A percentile compares a stretch with the other conserved stretches of the same genome.
Conservation (phyloP, 2,888 invertebrate genomes). For the Meloe dianella region DNA sequence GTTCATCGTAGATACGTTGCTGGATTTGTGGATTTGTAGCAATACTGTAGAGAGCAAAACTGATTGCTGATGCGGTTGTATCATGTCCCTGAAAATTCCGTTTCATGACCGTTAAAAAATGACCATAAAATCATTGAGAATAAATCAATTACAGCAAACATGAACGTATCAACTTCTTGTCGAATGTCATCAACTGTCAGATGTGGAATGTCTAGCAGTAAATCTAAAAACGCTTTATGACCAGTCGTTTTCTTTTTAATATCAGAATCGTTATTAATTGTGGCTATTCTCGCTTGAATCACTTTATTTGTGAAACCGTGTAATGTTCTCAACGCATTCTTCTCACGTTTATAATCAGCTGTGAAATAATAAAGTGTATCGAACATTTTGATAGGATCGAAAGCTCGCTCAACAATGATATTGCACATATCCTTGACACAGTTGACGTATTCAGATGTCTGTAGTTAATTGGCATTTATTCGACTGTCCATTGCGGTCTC, state of each 20-base stretch:
- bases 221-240: slow-evolving; percentile 67
- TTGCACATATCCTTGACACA: slow-evolving; percentile 66
- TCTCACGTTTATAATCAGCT: slow-evolving; percentile 65
- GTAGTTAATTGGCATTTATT: slow-evolving; percentile 69
- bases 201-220: slow-evolving; percentile 66
- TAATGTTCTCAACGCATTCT: slow-evolving; percentile 59
- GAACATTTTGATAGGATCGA: slow-evolving; percentile 61
- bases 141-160: slow-evolving; percentile 67
- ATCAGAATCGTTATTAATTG: background rate
- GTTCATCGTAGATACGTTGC: slow-evolving; percentile 31
- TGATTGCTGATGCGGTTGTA: slow-evolving; percentile 60
- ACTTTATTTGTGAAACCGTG: slow-evolving; percentile 65
- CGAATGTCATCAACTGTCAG: slow-evolving; percentile 67
- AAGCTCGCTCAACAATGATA: slow-evolving; percentile 47
- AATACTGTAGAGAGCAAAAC: slow-evolving; percentile 58
- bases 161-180: slow-evolving; percentile 76
- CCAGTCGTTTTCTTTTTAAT: background rate
- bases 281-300: slow-evolving; percentile 50
- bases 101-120: too few species aligned
- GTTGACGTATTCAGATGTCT: slow-evolving; percentile 71
- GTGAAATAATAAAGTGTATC: slow-evolving; percentile 62
- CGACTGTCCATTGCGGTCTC: slow-evolving; percentile 31
- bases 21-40: slow-evolving; percentile 59
- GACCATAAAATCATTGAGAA: background rate
- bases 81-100: slow-evolving; percentile 56